Conservation (phyloP, 2,888 invertebrate species). For the Colletes collaris region DNA sequence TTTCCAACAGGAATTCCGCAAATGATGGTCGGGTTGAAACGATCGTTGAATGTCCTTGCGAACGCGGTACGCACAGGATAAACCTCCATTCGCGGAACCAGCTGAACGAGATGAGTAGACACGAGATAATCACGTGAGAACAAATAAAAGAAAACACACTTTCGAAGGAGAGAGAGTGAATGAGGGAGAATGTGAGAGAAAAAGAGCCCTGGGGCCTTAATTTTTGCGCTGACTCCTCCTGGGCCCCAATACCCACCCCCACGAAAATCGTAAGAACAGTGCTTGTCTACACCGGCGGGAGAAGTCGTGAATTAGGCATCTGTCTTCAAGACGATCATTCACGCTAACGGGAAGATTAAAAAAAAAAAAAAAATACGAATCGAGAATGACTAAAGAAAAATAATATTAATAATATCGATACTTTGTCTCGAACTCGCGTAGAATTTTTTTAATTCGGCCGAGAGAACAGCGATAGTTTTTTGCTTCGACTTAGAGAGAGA, state of each 20-base stretch:
- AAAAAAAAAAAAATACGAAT: neutral
- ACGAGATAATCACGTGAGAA: conserved; percentile 56
- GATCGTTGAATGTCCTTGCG: conserved; percentile 52
- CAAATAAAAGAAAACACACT: conserved; percentile 44
- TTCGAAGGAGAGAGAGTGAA: conserved; percentile 12
- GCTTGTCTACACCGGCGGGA: conserved; percentile 5
- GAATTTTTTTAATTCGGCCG: conserved; percentile 47
- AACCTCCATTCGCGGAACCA: conserved; percentile 69
- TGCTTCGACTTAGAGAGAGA: conserved; percentile 30
- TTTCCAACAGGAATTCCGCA: conserved; percentile 51
- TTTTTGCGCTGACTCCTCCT: conserved; percentile 75
- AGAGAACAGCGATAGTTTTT: conserved; percentile 26
- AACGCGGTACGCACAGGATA: conserved; percentile 61
- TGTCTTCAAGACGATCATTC: conserved; percentile 10
- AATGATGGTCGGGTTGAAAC: conserved; percentile 47
- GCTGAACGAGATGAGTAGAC: conserved; percentile 64
- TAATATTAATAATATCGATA: neutral
- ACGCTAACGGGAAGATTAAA: neutral
- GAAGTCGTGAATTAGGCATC: conserved; percentile 40
- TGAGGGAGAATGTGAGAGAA: conserved; percentile 32
- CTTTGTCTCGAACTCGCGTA: conserved; percentile 22
- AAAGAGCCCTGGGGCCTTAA: conserved; percentile 81
- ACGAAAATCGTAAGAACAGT: conserved; percentile 34
- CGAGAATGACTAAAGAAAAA: neutral
- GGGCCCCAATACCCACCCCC: conserved; percentile 73